Evolutionary conservation across 2,797 vertebrate species (phyloP).

Genomic region (Gallinago nigripennis): DNA sequence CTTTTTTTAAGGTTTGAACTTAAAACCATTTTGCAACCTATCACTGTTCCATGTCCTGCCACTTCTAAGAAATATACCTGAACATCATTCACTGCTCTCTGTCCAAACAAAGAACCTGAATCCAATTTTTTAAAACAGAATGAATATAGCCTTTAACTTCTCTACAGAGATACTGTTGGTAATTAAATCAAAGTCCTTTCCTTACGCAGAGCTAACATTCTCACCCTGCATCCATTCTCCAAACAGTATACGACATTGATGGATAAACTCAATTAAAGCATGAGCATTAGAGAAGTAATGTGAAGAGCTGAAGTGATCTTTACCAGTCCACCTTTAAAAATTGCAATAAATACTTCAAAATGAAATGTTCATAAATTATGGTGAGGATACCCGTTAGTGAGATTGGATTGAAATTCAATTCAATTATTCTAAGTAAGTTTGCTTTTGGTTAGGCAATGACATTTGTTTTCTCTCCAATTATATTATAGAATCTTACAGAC

Average conservation of each 20-base stretch:
- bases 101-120: not conserved
- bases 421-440: slow-evolving; percentile 60
- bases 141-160: slow-evolving; percentile 59
- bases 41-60: not conserved
- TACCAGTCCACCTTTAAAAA: slow-evolving; percentile 75
- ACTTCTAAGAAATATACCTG: not conserved
- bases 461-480: slow-evolving; percentile 28
- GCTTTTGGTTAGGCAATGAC: not conserved
- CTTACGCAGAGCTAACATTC: slow-evolving; percentile 48
- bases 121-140: slow-evolving; percentile 39
- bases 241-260: slow-evolving; percentile 75
- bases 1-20: not conserved
- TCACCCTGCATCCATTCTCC: slow-evolving; percentile 61
- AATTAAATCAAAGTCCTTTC: slow-evolving; percentile 74
- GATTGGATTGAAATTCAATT: slow-evolving; percentile 55
- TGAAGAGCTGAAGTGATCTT: slow-evolving; percentile 69
- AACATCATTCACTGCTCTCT: not conserved
- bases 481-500: not conserved
- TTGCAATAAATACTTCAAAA: slow-evolving; percentile 71
- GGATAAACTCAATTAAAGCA: slow-evolving; percentile 79
- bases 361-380: slow-evolving; percentile 68
- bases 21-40: not conserved
- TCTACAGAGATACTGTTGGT: slow-evolving; percentile 60
- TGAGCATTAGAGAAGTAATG: slow-evolving; percentile 71
- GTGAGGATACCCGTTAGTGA: slow-evolving; percentile 30